Percentiles rank a stretch among this genome's conserved stretches.
These are phyloP conservation scores for Sesamia inferens DNA, from an alignment of 2,888 invertebrate genomes.

Conservation along the genomic window DNA sequence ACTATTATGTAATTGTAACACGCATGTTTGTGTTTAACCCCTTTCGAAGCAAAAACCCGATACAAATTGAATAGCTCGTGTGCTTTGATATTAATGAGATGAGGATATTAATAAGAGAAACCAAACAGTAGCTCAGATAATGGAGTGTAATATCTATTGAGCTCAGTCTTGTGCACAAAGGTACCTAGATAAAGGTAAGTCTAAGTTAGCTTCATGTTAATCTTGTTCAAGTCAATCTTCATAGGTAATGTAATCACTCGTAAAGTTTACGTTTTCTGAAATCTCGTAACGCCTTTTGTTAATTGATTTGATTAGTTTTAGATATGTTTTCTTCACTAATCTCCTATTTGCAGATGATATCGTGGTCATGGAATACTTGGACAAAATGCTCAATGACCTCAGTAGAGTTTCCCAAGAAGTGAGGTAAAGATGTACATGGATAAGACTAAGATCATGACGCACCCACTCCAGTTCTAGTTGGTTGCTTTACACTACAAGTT, in stretches of 20 bases:
- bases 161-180: not conserved
- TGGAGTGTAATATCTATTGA: conserved; percentile 1
- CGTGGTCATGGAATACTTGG: too few relatives aligned
- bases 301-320: not conserved
- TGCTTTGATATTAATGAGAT: not conserved
- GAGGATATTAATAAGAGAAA: too few relatives aligned
- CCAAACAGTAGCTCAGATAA: not conserved
- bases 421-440: too few relatives aligned
- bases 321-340: conserved; percentile 2
- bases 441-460: too few relatives aligned
- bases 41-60: not conserved
- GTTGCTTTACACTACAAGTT: too few relatives aligned
- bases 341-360: too few relatives aligned
- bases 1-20: too few relatives aligned
- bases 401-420: too few relatives aligned
- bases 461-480: too few relatives aligned
- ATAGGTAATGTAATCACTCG: not conserved
- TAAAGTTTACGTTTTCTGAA: not conserved
- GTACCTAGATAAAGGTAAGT: not conserved
- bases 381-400: too few relatives aligned
- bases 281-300: not conserved
- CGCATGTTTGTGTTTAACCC: not conserved
- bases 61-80: not conserved
- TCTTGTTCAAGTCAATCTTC: conserved; percentile 8
- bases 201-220: not conserved